phyloP scores from a whole-genome alignment of 92 coral and sea anemone species.

The Bergia sp. region DNA sequence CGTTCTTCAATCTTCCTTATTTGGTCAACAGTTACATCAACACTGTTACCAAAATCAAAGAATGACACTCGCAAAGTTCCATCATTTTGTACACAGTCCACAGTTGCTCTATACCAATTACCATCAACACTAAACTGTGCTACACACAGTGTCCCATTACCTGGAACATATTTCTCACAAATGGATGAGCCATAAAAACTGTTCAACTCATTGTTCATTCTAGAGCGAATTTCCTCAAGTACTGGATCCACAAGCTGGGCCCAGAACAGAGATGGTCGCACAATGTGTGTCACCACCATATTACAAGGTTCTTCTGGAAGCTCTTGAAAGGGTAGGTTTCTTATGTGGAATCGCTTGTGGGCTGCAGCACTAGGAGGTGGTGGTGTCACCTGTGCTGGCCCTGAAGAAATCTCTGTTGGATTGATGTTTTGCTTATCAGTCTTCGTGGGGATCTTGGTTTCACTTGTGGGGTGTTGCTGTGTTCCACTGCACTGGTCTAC shows the following conservation, averaged over 20 bases:
- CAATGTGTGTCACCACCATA: conserved; percentile 68
- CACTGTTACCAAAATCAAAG: conserved; percentile 94
- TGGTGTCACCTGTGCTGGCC: too few species aligned
- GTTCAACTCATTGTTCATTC: conserved; percentile 54
- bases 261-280: conserved; percentile 82
- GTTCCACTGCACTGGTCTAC: neutral
- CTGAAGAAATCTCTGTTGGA: neutral
- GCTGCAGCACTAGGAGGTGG: conserved; percentile 1
- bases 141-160: conserved; percentile 79
- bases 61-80: conserved; percentile 77
- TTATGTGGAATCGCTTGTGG: conserved; percentile 56
- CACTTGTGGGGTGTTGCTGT: neutral
- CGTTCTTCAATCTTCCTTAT: conserved; percentile 73
- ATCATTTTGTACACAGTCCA: conserved; percentile 74
- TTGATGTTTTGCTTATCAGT: neutral
- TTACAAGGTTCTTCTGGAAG: conserved; percentile 54
- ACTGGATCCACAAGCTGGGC: conserved; percentile 65
- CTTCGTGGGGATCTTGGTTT: neutral
- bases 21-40: conserved; percentile 70
- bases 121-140: conserved; percentile 81
- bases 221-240: conserved; percentile 58
- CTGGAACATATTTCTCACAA: conserved; percentile 76
- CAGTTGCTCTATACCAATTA: conserved; percentile 84
- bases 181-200: conserved; percentile 59
- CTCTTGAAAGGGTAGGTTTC: conserved; percentile 62